A percentile compares a stretch with the other conserved stretches of the same genome.
Conservation (phyloP, 2,888 invertebrate genomes). For the Ecliptopera silaceata region DNA sequence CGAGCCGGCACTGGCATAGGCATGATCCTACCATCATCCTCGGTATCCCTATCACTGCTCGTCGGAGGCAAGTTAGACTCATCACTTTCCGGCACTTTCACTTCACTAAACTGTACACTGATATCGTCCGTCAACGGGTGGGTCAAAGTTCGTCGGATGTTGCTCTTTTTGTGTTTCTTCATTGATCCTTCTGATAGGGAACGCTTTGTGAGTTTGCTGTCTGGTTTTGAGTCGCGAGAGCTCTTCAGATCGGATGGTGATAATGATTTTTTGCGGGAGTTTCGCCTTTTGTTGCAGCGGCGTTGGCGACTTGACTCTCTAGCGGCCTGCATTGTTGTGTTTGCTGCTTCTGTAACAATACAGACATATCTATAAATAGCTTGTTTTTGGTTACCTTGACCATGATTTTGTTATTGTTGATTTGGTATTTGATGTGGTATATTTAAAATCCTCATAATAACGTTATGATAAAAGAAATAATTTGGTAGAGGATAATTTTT, state of each 20-base stretch:
- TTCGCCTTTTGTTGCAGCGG: constrained; percentile 73
- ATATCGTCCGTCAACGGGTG: constrained; percentile 75
- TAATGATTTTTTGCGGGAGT: constrained; percentile 78
- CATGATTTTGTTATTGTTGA: no score
- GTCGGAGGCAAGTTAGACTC: constrained; percentile 77
- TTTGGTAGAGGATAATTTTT: no score
- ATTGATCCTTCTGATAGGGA: constrained; percentile 76
- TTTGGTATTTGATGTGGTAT: no score
- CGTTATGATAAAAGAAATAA: no score
- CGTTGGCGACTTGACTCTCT: constrained; percentile 76
- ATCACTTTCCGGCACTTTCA: constrained; percentile 71
- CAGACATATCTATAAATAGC: constrained; percentile 4
- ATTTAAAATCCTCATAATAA: no score
- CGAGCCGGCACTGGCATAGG: constrained; percentile 58
- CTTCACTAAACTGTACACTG: constrained; percentile 59
- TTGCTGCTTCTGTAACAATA: constrained; percentile 64
- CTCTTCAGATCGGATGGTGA: constrained; percentile 77
- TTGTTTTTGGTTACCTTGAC: background rate
- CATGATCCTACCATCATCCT: constrained; percentile 68
- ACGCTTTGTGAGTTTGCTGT: constrained; percentile 64
- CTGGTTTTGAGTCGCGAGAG: constrained; percentile 62
- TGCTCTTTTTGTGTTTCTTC: constrained; percentile 78
- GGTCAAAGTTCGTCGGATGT: constrained; percentile 76
- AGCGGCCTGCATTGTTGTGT: constrained; percentile 75
- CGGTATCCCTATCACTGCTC: constrained; percentile 79